phyloP scores from a whole-genome alignment of 1,140 invertebrate genomes.

The Phthorimaea operculella region DNA sequence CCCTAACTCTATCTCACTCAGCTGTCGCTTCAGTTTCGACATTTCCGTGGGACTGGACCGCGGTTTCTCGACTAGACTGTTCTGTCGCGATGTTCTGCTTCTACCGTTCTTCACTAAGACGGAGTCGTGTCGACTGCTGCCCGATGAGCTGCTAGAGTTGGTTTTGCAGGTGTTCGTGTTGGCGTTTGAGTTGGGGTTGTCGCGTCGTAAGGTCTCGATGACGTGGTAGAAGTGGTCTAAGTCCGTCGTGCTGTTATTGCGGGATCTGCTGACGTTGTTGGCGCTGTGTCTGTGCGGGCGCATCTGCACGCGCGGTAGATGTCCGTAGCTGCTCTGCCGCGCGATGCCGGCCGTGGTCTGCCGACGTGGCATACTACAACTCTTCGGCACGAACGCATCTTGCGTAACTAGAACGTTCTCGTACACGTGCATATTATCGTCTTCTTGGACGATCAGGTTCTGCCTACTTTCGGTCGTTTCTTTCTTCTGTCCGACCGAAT shows the following conservation, averaged over 20 bases:
- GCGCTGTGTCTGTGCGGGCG: slow-evolving; percentile 44
- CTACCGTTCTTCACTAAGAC: slow-evolving; percentile 11
- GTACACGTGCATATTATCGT: slow-evolving; percentile 59
- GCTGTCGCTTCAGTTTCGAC: slow-evolving; percentile 32
- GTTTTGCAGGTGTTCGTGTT: slow-evolving; percentile 20
- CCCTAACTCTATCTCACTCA: slow-evolving; percentile 40
- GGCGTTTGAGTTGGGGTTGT: slow-evolving; percentile 17
- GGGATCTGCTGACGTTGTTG: slow-evolving; percentile 38
- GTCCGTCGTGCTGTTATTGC: slow-evolving; percentile 34
- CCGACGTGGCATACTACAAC: slow-evolving; percentile 60
- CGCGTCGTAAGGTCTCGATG: slow-evolving; percentile 40
- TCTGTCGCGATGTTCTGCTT: slow-evolving; percentile 30
- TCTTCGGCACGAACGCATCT: slow-evolving; percentile 44
- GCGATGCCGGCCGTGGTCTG: slow-evolving; percentile 34
- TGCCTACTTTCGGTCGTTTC: slow-evolving; percentile 61
- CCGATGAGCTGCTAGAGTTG: slow-evolving; percentile 43
- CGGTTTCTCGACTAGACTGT: slow-evolving; percentile 38
- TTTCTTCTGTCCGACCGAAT: slow-evolving; percentile 56
- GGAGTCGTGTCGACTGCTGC: slow-evolving; percentile 29
- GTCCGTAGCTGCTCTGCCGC: slow-evolving; percentile 48
- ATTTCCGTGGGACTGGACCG: slow-evolving; percentile 23
- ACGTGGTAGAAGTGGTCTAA: slow-evolving; percentile 50
- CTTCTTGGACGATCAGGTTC: slow-evolving; percentile 58
- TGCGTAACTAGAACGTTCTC: slow-evolving; percentile 53
- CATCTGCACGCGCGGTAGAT: slow-evolving; percentile 43